phyloP scores from a whole-genome alignment of 2,113 vertebrate species.

The Leptobrachium ailaonicum region DNA sequence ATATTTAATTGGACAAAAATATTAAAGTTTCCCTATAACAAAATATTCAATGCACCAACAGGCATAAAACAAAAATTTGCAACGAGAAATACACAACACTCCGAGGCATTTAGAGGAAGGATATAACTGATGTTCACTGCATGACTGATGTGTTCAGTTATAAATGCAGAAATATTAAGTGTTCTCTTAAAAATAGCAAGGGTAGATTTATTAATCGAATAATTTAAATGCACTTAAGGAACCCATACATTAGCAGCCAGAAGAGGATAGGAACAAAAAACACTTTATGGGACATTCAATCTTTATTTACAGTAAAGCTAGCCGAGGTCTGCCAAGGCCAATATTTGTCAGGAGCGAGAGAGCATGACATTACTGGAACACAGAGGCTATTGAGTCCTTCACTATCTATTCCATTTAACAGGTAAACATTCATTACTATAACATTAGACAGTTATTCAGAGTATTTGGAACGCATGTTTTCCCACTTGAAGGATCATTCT shows the following conservation, averaged over 20 bases:
- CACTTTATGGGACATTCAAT: conserved; percentile 12
- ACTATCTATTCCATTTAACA: conserved; percentile 45
- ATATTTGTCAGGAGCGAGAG: conserved; percentile 31
- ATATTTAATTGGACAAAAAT: too few species aligned
- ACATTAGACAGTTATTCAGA: neutral
- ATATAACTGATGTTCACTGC: too few species aligned
- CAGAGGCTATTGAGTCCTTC: conserved; percentile 1
- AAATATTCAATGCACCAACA: too few species aligned
- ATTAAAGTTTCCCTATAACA: too few species aligned
- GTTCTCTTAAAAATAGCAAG: neutral
- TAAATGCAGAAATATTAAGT: neutral
- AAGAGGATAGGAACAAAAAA: neutral
- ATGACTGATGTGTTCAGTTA: too few species aligned
- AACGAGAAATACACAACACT: too few species aligned
- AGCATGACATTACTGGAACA: conserved; percentile 6
- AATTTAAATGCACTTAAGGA: neutral
- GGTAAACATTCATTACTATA: conserved; percentile 39
- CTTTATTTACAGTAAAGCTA: conserved; percentile 30
- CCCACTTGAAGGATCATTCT: too few species aligned
- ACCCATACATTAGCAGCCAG: neutral
- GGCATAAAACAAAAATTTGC: too few species aligned
- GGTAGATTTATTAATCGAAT: neutral
- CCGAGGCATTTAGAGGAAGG: too few species aligned
- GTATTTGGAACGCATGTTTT: too few species aligned
- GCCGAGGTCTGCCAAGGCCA: conserved; percentile 33